Evolutionary conservation across 2,888 invertebrate species (phyloP).

Genomic region (Orgyia antiqua): DNA sequence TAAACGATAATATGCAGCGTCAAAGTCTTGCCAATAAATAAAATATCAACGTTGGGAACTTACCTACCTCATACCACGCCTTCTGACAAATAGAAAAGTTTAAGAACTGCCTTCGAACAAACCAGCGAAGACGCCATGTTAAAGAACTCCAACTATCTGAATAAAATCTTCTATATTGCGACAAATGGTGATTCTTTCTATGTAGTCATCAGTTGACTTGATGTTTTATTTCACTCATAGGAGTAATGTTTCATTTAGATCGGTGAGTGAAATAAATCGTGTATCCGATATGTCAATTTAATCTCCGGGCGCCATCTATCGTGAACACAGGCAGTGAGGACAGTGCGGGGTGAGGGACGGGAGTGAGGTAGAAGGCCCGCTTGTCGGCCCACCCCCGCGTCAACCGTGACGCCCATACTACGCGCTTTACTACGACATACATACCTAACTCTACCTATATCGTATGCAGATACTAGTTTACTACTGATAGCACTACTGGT

Average conservation of each 20-base stretch:
- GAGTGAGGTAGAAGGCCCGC: slow-evolving; percentile 10
- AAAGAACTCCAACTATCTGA: slow-evolving; percentile 25
- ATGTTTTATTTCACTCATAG: slow-evolving; percentile 28
- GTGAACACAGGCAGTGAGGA: slow-evolving; percentile 32
- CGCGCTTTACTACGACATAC: slow-evolving; percentile 45
- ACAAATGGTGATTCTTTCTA: slow-evolving; percentile 19
- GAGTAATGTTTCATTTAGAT: slow-evolving; percentile 41
- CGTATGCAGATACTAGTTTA: slow-evolving; percentile 40
- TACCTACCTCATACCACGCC: too few species aligned
- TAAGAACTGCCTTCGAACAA: slow-evolving; percentile 21
- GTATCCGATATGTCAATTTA: slow-evolving; percentile 58
- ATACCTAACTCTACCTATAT: slow-evolving; percentile 47
- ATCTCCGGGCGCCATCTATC: slow-evolving; percentile 62
- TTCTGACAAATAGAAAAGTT: slow-evolving; percentile 59
- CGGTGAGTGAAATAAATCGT: slow-evolving; percentile 42
- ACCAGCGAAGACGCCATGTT: slow-evolving; percentile 29
- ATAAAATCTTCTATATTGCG: slow-evolving; percentile 27
- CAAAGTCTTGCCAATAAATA: slow-evolving; percentile 39
- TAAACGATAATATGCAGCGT: slow-evolving; percentile 18
- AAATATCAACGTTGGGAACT: slow-evolving; percentile 37
- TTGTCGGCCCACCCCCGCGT: slow-evolving; percentile 18
- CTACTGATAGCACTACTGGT: slow-evolving; percentile 31
- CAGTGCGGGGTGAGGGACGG: slow-evolving; percentile 12
- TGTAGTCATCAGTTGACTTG: slow-evolving; percentile 14
- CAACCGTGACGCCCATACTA: slow-evolving; percentile 37